phyloP scores from a whole-genome alignment of 2,113 vertebrate species.

The Bujurquina vittata region DNA sequence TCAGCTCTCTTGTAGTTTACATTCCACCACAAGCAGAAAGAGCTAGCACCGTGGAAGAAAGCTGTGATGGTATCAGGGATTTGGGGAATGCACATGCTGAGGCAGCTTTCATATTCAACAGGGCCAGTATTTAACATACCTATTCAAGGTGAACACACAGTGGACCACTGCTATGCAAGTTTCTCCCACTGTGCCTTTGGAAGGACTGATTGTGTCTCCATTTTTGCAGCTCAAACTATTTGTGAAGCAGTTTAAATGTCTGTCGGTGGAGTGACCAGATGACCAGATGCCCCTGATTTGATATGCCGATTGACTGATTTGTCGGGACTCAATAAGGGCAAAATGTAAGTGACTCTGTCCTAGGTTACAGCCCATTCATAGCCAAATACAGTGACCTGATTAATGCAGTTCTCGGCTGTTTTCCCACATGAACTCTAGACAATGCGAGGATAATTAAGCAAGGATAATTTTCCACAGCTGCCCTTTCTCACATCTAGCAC shows the following conservation, averaged over 20 bases:
- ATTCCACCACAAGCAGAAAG: slow-evolving; percentile 39
- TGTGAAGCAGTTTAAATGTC: slow-evolving; percentile 32
- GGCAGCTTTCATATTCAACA: slow-evolving; percentile 24
- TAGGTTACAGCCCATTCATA: neutral
- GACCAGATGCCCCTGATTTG: neutral
- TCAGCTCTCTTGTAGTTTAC: slow-evolving; percentile 31
- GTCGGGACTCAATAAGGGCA: neutral
- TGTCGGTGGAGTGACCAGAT: neutral
- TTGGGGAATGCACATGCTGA: slow-evolving; percentile 8
- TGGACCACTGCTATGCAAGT: neutral
- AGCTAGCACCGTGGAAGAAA: slow-evolving; percentile 6
- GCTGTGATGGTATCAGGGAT: slow-evolving; percentile 35
- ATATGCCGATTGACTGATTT: slow-evolving; percentile 4
- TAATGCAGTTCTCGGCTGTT: neutral
- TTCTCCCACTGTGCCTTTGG: slow-evolving; percentile 33
- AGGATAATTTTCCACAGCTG: neutral
- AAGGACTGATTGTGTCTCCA: slow-evolving; percentile 56
- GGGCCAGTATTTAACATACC: slow-evolving; percentile 17
- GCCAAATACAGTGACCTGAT: neutral
- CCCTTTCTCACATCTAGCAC: slow-evolving; percentile 5
- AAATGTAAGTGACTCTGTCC: neutral
- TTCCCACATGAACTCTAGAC: neutral
- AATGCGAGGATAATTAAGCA: neutral
- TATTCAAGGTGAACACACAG: slow-evolving; percentile 6
- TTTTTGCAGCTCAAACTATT: slow-evolving; percentile 40